Evolutionary conservation across 2,888 invertebrate genomes (phyloP).

Genomic region (Phengaris arion): DNA sequence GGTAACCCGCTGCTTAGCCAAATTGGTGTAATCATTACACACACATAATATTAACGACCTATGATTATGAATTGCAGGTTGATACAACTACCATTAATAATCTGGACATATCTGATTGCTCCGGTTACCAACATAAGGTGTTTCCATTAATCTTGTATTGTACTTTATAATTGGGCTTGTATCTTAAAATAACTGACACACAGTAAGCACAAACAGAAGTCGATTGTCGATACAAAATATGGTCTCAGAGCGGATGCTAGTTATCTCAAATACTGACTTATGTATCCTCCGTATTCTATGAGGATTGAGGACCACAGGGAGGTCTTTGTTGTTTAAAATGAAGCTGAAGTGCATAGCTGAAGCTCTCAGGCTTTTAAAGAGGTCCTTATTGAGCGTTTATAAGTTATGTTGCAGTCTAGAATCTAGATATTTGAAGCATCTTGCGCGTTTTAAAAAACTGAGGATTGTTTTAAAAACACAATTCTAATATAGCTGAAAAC

Average conservation of each 20-base stretch:
- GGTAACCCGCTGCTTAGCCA: background rate
- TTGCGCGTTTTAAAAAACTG: no score
- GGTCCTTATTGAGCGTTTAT: background rate
- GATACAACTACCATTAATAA: constrained; percentile 8
- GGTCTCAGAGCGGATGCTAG: constrained; percentile 11
- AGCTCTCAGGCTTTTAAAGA: background rate
- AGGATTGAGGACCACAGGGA: constrained; percentile 12
- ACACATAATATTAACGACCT: background rate
- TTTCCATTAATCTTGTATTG: constrained; percentile 10
- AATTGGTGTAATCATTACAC: background rate
- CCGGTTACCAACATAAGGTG: background rate
- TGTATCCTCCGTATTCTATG: constrained; percentile 5
- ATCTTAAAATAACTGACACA: background rate
- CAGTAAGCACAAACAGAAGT: background rate
- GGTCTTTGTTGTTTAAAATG: constrained; percentile 9
- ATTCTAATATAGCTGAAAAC: no score
- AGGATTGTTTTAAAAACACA: no score
- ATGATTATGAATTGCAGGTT: constrained; percentile 2
- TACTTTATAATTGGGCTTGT: background rate
- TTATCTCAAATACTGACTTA: constrained; percentile 15
- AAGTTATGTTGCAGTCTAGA: no score
- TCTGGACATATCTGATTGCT: background rate
- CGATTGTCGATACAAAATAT: constrained; percentile 3
- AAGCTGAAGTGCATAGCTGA: background rate
- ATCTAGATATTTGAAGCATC: no score